Evolutionary conservation across 2,797 vertebrate genomes (phyloP).

Genomic region (Schizothorax lantsangensis): DNA sequence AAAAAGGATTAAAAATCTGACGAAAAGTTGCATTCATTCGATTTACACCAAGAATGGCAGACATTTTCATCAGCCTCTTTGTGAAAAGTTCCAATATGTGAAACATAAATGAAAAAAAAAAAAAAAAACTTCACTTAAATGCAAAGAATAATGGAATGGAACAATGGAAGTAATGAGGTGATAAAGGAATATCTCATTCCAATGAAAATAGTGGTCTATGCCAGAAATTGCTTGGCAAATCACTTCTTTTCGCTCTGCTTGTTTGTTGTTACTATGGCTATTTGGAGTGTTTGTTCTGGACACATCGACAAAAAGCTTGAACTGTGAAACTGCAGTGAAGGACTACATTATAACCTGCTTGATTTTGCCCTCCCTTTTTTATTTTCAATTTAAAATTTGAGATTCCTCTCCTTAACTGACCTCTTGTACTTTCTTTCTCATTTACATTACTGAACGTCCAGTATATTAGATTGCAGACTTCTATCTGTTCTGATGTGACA

Average conservation of each 20-base stretch:
- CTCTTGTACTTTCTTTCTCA: background rate
- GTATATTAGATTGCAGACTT: background rate
- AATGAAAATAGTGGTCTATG: background rate
- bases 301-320: background rate
- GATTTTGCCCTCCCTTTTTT: background rate
- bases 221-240: background rate
- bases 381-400: background rate
- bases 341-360: background rate
- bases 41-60: constrained; percentile 1
- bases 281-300: background rate
- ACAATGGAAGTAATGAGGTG: constrained; percentile 3
- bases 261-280: background rate
- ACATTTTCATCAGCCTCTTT: constrained; percentile 13
- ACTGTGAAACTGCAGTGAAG: background rate
- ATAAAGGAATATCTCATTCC: background rate
- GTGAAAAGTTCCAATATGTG: background rate
- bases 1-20: background rate
- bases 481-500: background rate
- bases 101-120: background rate
- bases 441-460: background rate
- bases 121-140: background rate
- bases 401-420: background rate
- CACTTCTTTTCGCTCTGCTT: background rate
- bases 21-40: background rate
- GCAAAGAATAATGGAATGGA: constrained; percentile 10